phyloP scores from a whole-genome alignment of 2,797 vertebrate genomes.

The Enteromius paludinosus region DNA sequence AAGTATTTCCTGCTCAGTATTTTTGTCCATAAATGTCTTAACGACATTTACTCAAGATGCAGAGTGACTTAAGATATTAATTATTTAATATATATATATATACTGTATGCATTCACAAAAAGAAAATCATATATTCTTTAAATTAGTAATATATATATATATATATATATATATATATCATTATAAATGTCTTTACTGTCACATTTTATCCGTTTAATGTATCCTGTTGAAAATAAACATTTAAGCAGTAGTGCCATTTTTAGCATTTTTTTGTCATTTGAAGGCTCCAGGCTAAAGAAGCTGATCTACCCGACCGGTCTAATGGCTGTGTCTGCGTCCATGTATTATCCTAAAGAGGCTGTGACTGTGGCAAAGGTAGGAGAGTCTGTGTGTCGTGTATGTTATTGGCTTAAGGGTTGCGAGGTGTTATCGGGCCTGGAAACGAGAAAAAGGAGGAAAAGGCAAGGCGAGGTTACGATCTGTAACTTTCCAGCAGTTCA shows the following conservation, averaged over 20 bases:
- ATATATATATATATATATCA: not conserved
- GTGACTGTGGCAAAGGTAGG: slow-evolving; percentile 68
- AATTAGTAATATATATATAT: not conserved
- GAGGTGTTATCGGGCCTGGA: not conserved
- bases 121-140: not conserved
- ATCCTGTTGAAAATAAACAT: not conserved
- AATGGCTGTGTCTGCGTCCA: slow-evolving; percentile 81
- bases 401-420: not conserved
- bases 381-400: slow-evolving; percentile 11
- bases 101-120: no score
- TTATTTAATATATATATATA: no score
- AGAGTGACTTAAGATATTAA: not conserved
- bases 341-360: slow-evolving; percentile 92
- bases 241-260: not conserved
- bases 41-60: not conserved
- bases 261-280: slow-evolving; percentile 11
- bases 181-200: not conserved
- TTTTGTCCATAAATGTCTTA: not conserved
- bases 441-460: not conserved
- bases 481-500: slow-evolving; percentile 28
- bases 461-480: not conserved
- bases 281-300: slow-evolving; percentile 89
- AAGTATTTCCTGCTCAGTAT: not conserved
- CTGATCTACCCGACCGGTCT: slow-evolving; percentile 86
- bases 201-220: not conserved